Base-by-base conservation (phyloP, 2,888 invertebrate species). In the Ichneumon xanthorius region DNA sequence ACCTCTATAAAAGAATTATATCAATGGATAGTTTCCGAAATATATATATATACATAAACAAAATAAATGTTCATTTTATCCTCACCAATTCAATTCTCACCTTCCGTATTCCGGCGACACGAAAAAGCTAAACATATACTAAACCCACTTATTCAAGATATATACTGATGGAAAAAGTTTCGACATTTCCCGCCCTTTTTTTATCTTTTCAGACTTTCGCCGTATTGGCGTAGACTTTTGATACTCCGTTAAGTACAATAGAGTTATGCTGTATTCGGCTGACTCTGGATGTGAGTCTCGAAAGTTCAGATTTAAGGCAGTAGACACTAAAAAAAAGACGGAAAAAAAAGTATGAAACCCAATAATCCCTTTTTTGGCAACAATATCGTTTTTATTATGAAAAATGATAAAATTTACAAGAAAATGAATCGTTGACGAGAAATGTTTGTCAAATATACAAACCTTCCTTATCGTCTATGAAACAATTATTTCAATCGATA, bases 81-180 rank as follows among this genome's bases (percentile, higher is more conserved):
- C 26, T 30, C 63, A 33, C 6, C 2, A 63, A 63, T 33, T 63
- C 63, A 33, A 63, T 63, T 7, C 30, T 33, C 30, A 33, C 33
- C 16, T 16, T 33, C 14, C 6, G 5, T 33, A 63, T 63, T 16
- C 30, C n/a, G 33, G 30, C 63, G 63, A 33, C 67, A 37, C 40
- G 40, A 67, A 37, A 68, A 16, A 73, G 37, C 40, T 63, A 72
- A 73, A 72, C 73, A 67, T 67, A 63, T 50, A 48, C 58, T 82
- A 82, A 80, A 86, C 78, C 67, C 82, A 77, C 65, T n/a, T 55
- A 55, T 37, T n/a, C 48, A 61, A 67, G 82, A 85, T 82, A 80
- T 73, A 76, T 71, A 72, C 65, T 33, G 33, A 33, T 33, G 6
- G 33, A 33, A 33, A 33, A 33, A 33, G 33, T 33, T 33, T 33